Base-by-base conservation (phyloP, 2,888 invertebrate species). In the Brenthis ino region DNA sequence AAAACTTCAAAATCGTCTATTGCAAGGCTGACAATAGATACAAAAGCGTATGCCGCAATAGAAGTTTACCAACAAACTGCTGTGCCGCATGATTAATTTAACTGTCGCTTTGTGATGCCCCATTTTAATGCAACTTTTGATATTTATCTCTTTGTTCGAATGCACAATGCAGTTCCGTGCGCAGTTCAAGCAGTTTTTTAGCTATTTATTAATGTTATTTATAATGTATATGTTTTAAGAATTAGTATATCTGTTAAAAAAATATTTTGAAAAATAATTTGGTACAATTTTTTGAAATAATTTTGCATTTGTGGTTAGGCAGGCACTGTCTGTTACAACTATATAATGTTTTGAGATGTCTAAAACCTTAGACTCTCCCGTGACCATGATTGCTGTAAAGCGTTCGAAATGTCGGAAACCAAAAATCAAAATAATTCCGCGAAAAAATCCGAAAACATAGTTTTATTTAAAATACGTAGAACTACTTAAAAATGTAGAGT, bases 51-150 rank as follows among this genome's bases (percentile, higher is more conserved):
- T 87, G 87, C 73, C 69, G 67, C 76, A 76, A 79, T 75, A 76
- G 79, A 81, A 91, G 92, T 92, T 89, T 92, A 89, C 91, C 89
- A 91, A 91, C 92, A 92, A 80, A 83, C 79, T 70, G 50, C 20
- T 65, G 64, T 67, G 65, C 53, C 56, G 84, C 86, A 86, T 89
- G 91, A 91, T 91, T 89, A 90, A 89, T 91, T 87, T 82, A 77
- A 81, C 83, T 87, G 72, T 73, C 70, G 68, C 74, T 71, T 54
- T 69, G 16, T 48, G 66, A 68, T 66, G 65, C 70, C 73, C 68
- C 57, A 57, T 70, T 70, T 68, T 51, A 57, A 50, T 65, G 57
- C 51, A 57, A 61, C 68, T 65, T 69, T 71, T 69, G 58, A 61
- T 69, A 56, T 63, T 66, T 48, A 60, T 60, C 50, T 53, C 53